Base-by-base conservation (phyloP, 2,113 vertebrate species). In the Cyphomyrus plagiostoma region DNA sequence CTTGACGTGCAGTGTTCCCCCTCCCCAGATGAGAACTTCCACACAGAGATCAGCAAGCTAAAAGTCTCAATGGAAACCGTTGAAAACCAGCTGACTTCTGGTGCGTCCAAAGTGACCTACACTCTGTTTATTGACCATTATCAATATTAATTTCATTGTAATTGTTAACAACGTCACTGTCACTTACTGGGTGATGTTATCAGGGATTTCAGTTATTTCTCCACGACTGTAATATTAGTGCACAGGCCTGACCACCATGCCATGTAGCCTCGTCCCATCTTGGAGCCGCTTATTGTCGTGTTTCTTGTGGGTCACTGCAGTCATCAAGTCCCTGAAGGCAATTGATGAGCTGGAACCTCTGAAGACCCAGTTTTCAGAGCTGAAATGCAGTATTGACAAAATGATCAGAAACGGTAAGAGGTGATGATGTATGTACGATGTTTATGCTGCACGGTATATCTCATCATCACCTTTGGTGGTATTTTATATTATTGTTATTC, bases 301-400 rank as follows among this genome's bases (percentile, higher is more conserved):
- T 70, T 26, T 49, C 26, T 86, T 50, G 11, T 23, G 46, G 11
- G 7, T 10, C 30, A 70, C n/a, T 87, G 49, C 62, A 90, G 89
- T 53, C 46, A 42, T 10, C 2, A 74, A 42, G 30, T 66, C 66
- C 2, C 7, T 90, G 85, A 87, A 39, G 21, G 30, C 23, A 21
- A 53, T 90, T 5, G 85, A 90, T 26, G 85, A 30, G 8, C 48
- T 90, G 21, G 85, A 87, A 23, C 62, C 48, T 17, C 39, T 89
- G 84, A 89, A 52, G 42, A 70, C 42, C 19, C 11, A 42, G 5
- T 66, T 90, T 53, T 70, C 46, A 13, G n/a, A 90, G 35, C n/a
- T 90, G 30, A 87, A 87, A 13, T 90, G 89, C 66, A 53, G 8
- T 49, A 58, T 90, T 66, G 89, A 90, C 15, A 90, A 90, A 48